phyloP scores from a whole-genome alignment of 2,888 invertebrate species.

The Synergus gifuensis region DNA sequence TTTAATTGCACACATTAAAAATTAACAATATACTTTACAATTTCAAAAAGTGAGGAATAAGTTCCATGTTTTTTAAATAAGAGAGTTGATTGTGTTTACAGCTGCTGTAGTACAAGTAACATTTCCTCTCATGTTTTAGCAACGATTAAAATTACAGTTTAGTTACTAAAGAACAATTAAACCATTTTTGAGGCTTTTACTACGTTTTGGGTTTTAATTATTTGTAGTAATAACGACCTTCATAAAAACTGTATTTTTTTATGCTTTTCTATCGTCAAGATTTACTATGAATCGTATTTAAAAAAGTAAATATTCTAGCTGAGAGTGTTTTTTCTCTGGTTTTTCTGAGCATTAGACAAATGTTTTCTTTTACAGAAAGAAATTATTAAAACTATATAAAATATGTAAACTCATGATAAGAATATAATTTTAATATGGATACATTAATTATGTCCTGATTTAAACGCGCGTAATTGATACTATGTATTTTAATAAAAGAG shows the following conservation, averaged over 20 bases:
- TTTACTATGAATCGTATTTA: neutral
- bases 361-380: too few relatives aligned
- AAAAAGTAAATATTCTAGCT: constrained; percentile 9
- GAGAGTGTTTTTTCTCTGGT: neutral
- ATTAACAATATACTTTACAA: neutral
- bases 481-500: constrained; percentile 11
- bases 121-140: too few relatives aligned
- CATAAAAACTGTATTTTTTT: constrained; percentile 5
- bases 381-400: too few relatives aligned
- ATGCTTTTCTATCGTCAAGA: neutral
- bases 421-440: neutral
- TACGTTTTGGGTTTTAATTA: too few relatives aligned
- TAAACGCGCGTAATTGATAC: neutral
- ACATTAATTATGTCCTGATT: too few relatives aligned
- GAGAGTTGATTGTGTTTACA: too few relatives aligned
- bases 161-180: too few relatives aligned
- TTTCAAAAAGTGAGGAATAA: neutral
- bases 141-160: too few relatives aligned
- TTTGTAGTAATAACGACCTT: neutral
- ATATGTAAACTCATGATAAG: neutral
- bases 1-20: neutral
- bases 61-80: too few relatives aligned
- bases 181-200: too few relatives aligned
- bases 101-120: too few relatives aligned
- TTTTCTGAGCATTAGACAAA: neutral